Conservation (phyloP, 2,113 vertebrate genomes). For the Psettodes erumei region DNA sequence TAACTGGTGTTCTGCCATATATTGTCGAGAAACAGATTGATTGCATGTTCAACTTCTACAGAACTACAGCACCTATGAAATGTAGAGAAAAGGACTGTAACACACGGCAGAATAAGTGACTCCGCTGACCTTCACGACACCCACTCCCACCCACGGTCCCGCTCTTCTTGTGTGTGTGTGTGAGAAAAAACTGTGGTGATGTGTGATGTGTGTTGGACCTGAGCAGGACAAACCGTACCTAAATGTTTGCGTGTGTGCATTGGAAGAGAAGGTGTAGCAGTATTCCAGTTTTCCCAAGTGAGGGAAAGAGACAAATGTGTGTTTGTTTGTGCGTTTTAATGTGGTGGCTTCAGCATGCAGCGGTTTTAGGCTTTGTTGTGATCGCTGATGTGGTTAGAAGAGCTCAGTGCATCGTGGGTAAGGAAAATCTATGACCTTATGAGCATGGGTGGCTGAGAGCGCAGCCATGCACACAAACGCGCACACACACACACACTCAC, state of each 20-base stretch:
- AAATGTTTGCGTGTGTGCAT: slow-evolving; percentile 6
- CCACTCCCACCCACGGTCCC: slow-evolving; percentile 49
- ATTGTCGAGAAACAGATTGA: slow-evolving; percentile 58
- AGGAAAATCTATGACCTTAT: slow-evolving; percentile 68
- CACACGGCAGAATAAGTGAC: slow-evolving; percentile 40
- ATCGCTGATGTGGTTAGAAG: slow-evolving; percentile 63
- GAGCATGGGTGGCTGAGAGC: slow-evolving; percentile 68
- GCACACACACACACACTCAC: slow-evolving; percentile 3
- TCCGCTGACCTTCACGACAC: slow-evolving; percentile 24
- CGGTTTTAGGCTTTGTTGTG: slow-evolving; percentile 38
- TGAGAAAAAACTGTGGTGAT: slow-evolving; percentile 4
- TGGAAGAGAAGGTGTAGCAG: background rate
- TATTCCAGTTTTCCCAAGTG: slow-evolving; percentile 23
- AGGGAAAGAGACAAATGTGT: slow-evolving; percentile 30
- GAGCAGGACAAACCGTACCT: no score
- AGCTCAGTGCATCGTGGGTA: slow-evolving; percentile 69
- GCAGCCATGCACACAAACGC: slow-evolving; percentile 60
- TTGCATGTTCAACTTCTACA: slow-evolving; percentile 52
- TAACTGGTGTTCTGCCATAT: slow-evolving; percentile 30
- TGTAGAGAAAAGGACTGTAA: slow-evolving; percentile 21
- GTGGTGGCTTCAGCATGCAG: slow-evolving; percentile 37
- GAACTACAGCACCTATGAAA: slow-evolving; percentile 27
- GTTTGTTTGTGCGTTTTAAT: slow-evolving; percentile 42
- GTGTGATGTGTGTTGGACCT: background rate
- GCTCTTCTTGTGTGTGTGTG: slow-evolving; percentile 31